Percentiles rank a stretch among this genome's conserved stretches.
Conservation (phyloP, 2,797 vertebrate genomes). For the Dendrocincla fuliginosa region DNA sequence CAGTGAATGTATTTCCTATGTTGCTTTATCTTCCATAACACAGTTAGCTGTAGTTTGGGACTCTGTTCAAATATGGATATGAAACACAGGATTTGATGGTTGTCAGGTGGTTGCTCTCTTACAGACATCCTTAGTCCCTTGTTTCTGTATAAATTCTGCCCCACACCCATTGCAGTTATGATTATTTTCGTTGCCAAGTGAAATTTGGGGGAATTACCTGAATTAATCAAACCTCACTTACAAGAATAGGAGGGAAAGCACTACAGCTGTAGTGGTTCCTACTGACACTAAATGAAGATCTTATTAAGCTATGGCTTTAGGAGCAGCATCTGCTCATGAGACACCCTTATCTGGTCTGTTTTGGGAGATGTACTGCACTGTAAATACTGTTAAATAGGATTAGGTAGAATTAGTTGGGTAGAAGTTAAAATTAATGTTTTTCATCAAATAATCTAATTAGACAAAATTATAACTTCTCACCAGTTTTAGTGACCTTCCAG, state of each 20-base stretch:
- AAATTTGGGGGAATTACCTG: not conserved
- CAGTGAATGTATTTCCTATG: not conserved
- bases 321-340: not conserved
- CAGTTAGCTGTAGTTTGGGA: not conserved
- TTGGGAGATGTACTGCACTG: not conserved
- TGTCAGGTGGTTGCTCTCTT: not conserved
- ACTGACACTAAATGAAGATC: not conserved
- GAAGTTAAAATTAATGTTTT: not conserved
- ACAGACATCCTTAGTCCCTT: not conserved
- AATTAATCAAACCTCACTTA: not conserved
- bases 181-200: not conserved
- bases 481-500: not conserved
- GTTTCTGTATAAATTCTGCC: not conserved
- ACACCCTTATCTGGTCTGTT: not conserved
- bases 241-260: not conserved
- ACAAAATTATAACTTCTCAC: not conserved
- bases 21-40: not conserved
- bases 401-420: not conserved
- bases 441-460: not conserved
- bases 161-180: not conserved
- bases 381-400: not conserved
- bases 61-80: not conserved
- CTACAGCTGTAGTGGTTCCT: not conserved
- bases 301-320: not conserved
- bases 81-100: not conserved